Conservation (phyloP, 2,113 vertebrate species). For the Gymnarchus niloticus region DNA sequence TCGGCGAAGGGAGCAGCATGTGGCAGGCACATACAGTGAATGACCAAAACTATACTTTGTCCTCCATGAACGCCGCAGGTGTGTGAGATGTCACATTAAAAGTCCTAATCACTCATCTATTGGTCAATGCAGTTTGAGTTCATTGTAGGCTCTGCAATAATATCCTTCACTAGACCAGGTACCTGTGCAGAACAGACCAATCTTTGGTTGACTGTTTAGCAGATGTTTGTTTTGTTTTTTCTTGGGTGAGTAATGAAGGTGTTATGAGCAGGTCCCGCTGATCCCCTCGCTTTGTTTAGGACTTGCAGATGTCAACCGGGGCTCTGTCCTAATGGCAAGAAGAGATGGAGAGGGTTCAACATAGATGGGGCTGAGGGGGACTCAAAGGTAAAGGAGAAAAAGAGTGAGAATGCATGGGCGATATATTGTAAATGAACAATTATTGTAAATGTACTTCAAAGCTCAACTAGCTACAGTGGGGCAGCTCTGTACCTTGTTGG, state of each 20-base stretch:
- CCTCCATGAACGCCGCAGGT: not conserved
- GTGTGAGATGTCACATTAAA: not conserved
- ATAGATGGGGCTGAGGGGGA: not conserved
- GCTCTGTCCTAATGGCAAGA: not conserved
- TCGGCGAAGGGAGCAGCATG: not conserved
- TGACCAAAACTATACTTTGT: not conserved
- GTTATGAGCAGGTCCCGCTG: not conserved
- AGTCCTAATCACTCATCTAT: too few species aligned
- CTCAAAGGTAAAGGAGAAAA: not conserved
- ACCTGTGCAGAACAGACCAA: not conserved
- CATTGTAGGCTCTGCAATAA: too few species aligned
- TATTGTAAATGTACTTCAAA: constrained; percentile 1
- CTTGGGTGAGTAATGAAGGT: not conserved
- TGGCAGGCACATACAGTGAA: not conserved
- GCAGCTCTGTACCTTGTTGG: not conserved
- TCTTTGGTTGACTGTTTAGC: not conserved
- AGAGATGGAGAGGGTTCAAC: not conserved
- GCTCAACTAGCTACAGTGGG: not conserved
- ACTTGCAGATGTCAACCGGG: not conserved
- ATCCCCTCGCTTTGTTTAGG: not conserved
- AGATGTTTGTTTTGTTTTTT: not conserved
- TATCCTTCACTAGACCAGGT: not conserved
- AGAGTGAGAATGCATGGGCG: not conserved
- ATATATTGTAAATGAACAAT: not conserved
- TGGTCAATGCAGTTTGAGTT: too few species aligned